These are phyloP conservation scores for Cynopterus sphinx DNA, from an alignment of 2,797 vertebrate species.

Conservation along the genomic window DNA sequence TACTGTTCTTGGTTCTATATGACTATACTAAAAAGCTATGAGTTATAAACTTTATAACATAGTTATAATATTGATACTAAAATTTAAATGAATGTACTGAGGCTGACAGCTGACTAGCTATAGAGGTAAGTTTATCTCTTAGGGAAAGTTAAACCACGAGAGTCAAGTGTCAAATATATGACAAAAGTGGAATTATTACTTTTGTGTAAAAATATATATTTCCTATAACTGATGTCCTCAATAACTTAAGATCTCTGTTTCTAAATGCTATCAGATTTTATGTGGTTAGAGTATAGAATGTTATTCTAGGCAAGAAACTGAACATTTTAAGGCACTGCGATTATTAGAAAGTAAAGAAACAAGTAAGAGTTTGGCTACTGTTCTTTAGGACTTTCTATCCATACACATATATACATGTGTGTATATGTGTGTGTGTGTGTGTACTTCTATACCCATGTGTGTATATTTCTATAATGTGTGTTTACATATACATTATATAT, in stretches of 20 bases:
- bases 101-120: background rate
- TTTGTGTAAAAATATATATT: conserved; percentile 9
- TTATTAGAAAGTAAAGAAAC: background rate
- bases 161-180: conserved; percentile 5
- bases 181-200: background rate
- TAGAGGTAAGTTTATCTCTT: background rate
- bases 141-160: background rate
- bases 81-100: conserved; percentile 20
- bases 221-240: background rate
- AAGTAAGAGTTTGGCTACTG: background rate
- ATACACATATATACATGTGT: too few relatives aligned
- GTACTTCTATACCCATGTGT: background rate
- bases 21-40: conserved; percentile 49
- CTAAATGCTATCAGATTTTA: background rate
- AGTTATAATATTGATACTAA: conserved; percentile 48
- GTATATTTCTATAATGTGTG: background rate
- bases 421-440: background rate
- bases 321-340: background rate
- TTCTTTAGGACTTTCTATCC: background rate
- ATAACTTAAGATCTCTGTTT: background rate
- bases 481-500: too few relatives aligned
- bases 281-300: background rate
- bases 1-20: conserved; percentile 13
- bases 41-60: conserved; percentile 61
- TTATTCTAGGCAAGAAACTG: background rate